Evolutionary conservation across 2,888 invertebrate species (phyloP), one percentile per base, ranked within the genome.

Genomic region (Ormyrus nitidulus): DNA sequence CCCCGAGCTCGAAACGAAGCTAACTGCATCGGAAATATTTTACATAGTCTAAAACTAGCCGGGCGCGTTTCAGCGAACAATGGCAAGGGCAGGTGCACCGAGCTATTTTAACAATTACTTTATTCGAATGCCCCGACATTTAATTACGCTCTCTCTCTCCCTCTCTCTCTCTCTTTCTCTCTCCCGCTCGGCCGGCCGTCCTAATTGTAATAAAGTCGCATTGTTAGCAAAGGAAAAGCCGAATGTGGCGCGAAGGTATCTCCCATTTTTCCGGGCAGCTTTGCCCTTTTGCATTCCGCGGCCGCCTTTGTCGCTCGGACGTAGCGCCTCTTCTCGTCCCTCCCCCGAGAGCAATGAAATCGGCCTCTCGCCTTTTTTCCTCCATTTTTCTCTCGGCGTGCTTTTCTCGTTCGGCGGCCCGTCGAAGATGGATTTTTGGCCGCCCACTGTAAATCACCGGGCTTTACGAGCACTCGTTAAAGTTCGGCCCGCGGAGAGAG

Each of bases 341-440:
- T 8, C 54, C 68, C 48, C 61, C 73, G 56, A 8, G 61, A 71
- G 74, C 65, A 70, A 79, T 79, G 74, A 79, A 79, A 79, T 69
- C 71, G 49, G 51, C 58, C 19, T 56, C 64, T 54, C 62, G 34
- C 58, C 44, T 9, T 19, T 19, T 62, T 34, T 61, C 34, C 53
- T 62, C 10, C 70, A 8, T 53, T 34, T 69, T 49, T 56, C 53
- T 56, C 53, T 48, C 59, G 9, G 34, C 34, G 34, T 34, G 34
- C 34, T 58, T 48, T 58, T 70, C n/a, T 49, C 9, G 10, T 48
- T 10, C 54, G 19, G 46, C 7, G 13, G 5, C 3, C 7, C 58
- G 34, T 6, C 9, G 19, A 11, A 34, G 51, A 68, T 75, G 46
- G n/a, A 61, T 64, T 71, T 77, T 65, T 53, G 48, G 73, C 6